These are phyloP conservation scores for Chironomus striatipennis DNA, from an alignment of 1,140 invertebrate genomes.

Conservation along the genomic window DNA sequence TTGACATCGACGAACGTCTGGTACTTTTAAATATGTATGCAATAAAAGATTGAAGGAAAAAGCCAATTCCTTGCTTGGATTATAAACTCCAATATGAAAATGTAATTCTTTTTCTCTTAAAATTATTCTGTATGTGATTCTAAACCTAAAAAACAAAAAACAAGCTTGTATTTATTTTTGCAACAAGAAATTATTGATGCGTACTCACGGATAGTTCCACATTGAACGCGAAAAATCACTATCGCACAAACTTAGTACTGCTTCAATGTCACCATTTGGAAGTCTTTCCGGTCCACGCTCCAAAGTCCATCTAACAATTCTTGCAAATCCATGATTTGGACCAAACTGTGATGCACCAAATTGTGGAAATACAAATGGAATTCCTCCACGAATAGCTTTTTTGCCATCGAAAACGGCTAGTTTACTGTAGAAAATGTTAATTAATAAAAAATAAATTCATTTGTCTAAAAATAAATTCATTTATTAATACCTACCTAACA, in stretches of 20 bases:
- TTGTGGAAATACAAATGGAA: constrained; percentile 93
- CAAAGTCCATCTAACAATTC: constrained; percentile 81
- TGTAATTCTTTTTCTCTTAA: constrained; percentile 83
- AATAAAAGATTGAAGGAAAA: constrained; percentile 89
- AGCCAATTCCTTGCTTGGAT: constrained; percentile 78
- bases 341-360: constrained; percentile 77
- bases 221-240: constrained; percentile 85
- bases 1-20: constrained; percentile 81
- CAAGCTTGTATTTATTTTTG: not conserved
- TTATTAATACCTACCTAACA: constrained; percentile 62
- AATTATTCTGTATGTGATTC: constrained; percentile 77
- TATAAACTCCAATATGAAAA: constrained; percentile 85
- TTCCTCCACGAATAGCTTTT: constrained; percentile 88
- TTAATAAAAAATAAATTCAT: not conserved
- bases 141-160: constrained; percentile 48
- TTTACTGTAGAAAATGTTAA: constrained; percentile 58
- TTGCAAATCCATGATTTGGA: constrained; percentile 89
- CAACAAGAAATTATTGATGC: too few relatives aligned
- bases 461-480: not conserved
- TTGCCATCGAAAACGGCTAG: constrained; percentile 92
- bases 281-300: constrained; percentile 79
- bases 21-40: constrained; percentile 93
- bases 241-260: constrained; percentile 83
- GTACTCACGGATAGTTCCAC: constrained; percentile 82
- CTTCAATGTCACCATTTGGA: constrained; percentile 82